These are phyloP conservation scores for Calameuta idolon DNA, from an alignment of 2,888 invertebrate species.

Conservation along the genomic window DNA sequence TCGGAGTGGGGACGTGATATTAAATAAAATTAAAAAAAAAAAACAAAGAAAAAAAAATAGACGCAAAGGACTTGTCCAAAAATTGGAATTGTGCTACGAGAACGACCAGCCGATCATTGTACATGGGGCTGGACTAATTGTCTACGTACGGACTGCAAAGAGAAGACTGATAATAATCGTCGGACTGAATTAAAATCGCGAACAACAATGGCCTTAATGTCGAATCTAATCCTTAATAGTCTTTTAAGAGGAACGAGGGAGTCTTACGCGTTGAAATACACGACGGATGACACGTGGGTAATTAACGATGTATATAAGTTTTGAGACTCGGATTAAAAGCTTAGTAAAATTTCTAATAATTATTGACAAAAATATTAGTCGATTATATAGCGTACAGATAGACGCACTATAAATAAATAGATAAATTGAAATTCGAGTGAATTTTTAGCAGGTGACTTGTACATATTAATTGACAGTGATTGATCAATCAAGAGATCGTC, in stretches of 20 bases:
- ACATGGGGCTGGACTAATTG: neutral
- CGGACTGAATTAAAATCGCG: conserved; percentile 22
- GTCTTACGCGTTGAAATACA: conserved; percentile 31
- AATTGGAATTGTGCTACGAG: neutral
- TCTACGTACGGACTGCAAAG: conserved; percentile 17
- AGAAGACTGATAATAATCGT: conserved; percentile 22
- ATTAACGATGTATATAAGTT: conserved; percentile 37
- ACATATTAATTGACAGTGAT: neutral
- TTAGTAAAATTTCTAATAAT: neutral
- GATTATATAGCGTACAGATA: neutral
- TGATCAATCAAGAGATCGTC: neutral
- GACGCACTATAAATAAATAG: neutral
- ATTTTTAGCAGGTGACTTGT: neutral
- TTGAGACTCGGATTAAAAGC: neutral
- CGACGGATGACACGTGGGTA: conserved; percentile 28
- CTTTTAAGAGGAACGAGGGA: conserved; percentile 28
- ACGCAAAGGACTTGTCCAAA: conserved; percentile 15
- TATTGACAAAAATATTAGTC: neutral
- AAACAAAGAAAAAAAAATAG: conserved; percentile 2
- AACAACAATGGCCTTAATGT: conserved; percentile 26
- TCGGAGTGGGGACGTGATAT: conserved; percentile 6
- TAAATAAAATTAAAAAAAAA: conserved; percentile 2
- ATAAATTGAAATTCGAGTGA: neutral
- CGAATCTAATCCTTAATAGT: conserved; percentile 15
- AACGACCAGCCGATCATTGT: neutral